A percentile compares a stretch with the other conserved stretches of the same genome.
These are phyloP conservation scores for Papio anubis DNA, from an alignment of 2,113 vertebrate species.

Conservation along the genomic window DNA sequence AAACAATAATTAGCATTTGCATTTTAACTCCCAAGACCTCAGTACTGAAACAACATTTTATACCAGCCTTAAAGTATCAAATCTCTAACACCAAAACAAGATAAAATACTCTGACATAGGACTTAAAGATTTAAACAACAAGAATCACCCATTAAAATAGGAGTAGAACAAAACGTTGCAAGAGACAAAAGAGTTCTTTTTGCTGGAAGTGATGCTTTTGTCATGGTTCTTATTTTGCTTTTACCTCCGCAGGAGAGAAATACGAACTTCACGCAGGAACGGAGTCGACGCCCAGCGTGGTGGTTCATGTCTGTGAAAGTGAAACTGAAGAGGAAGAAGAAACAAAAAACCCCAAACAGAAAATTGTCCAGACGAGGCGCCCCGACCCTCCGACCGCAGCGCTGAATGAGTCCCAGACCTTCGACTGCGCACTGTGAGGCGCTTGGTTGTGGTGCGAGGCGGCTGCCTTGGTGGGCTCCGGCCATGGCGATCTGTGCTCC, in stretches of 20 bases:
- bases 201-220: not conserved
- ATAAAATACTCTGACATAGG: not conserved
- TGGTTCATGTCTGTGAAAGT: conserved; percentile 97
- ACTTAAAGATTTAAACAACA: not conserved
- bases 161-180: not conserved
- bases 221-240: rapidly evolving
- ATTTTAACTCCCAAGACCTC: not conserved
- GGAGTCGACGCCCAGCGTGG: conserved; percentile 97
- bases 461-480: not conserved
- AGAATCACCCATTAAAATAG: not conserved
- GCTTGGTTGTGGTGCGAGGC: not conserved
- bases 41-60: not conserved
- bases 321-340: conserved; percentile 93
- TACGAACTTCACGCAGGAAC: conserved; percentile 98
- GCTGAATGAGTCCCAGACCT: conserved; percentile 82
- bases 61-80: not conserved
- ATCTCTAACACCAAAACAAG: not conserved
- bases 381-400: conserved; percentile 88
- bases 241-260: conserved; percentile 90
- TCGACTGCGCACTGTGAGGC: conserved; percentile 76
- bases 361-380: conserved; percentile 95
- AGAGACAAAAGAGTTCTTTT: not conserved
- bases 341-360: conserved; percentile 88
- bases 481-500: not conserved
- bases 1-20: not conserved